These are phyloP conservation scores for Gari tellinella DNA, from an alignment of 2,888 invertebrate species.

Conservation along the genomic window DNA sequence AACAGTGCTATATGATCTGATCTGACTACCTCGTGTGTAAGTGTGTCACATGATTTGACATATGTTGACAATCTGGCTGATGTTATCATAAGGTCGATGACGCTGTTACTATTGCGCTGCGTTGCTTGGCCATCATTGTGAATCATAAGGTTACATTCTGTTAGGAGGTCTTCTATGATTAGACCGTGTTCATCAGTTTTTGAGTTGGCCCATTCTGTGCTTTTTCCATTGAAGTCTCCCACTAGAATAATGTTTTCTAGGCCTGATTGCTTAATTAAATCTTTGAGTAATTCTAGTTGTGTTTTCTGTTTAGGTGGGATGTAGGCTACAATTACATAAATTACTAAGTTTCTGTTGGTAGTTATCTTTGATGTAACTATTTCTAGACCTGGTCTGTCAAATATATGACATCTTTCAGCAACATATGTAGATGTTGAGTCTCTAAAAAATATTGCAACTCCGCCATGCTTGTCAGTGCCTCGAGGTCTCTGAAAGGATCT, in stretches of 20 bases:
- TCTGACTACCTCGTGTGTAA: slow-evolving; percentile 17
- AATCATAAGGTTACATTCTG: slow-evolving; percentile 6
- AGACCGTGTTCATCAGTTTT: slow-evolving; percentile 10
- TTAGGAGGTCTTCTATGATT: slow-evolving; percentile 19
- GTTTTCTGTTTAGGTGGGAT: slow-evolving; percentile 17
- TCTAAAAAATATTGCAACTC: slow-evolving; percentile 5
- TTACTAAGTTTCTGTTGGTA: background rate
- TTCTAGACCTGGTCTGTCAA: background rate
- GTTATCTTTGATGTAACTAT: background rate
- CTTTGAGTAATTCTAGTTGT: background rate
- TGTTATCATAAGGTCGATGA: slow-evolving; percentile 20
- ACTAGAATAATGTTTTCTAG: slow-evolving; percentile 5
- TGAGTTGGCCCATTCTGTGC: slow-evolving; percentile 15
- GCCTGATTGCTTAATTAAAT: slow-evolving; percentile 5
- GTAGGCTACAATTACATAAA: slow-evolving; percentile 8
- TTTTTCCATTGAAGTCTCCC: too few relatives aligned
- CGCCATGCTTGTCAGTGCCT: slow-evolving; percentile 5
- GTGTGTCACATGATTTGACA: slow-evolving; percentile 12
- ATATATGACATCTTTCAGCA: background rate
- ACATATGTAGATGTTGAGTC: background rate
- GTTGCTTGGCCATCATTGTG: slow-evolving; percentile 31
- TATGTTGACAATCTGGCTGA: background rate
- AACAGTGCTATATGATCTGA: slow-evolving; percentile 26
- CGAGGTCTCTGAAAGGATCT: background rate
- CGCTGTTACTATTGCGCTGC: slow-evolving; percentile 9